Conservation (phyloP, 2,113 vertebrate species). For the Oreochromis niloticus region DNA sequence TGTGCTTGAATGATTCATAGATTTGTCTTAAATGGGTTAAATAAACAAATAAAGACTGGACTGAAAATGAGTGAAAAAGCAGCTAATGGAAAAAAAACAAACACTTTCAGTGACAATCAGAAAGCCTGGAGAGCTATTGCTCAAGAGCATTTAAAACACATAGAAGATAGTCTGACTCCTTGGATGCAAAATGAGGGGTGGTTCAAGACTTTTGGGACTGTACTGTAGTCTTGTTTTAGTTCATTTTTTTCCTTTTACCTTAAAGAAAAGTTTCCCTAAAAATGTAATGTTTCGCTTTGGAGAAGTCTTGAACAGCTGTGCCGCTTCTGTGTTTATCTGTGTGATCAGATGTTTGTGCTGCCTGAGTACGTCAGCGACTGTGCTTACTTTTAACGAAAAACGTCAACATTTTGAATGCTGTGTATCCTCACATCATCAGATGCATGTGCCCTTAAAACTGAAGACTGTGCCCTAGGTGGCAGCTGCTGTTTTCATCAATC, state of each 20-base stretch:
- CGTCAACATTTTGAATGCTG: background rate
- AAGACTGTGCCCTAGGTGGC: background rate
- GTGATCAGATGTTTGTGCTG: background rate
- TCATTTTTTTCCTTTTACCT: background rate
- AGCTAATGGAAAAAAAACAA: background rate
- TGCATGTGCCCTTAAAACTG: background rate
- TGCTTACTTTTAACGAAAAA: background rate
- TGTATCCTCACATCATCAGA: background rate
- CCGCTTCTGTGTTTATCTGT: background rate
- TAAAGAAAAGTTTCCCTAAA: background rate
- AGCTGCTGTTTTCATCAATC: constrained; percentile 10
- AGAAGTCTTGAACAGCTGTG: background rate
- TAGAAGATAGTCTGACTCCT: background rate
- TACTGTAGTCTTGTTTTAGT: background rate
- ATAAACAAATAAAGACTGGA: background rate
- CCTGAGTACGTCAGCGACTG: background rate
- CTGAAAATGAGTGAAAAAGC: background rate
- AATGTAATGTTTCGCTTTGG: background rate
- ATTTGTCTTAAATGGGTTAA: background rate
- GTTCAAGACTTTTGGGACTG: background rate
- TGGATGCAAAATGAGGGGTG: background rate
- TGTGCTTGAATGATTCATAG: background rate
- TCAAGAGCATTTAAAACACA: background rate
- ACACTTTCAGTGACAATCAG: background rate
- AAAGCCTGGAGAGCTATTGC: background rate